Conservation (phyloP, 2,113 vertebrate species). For the Pyxicephalus adspersus region DNA sequence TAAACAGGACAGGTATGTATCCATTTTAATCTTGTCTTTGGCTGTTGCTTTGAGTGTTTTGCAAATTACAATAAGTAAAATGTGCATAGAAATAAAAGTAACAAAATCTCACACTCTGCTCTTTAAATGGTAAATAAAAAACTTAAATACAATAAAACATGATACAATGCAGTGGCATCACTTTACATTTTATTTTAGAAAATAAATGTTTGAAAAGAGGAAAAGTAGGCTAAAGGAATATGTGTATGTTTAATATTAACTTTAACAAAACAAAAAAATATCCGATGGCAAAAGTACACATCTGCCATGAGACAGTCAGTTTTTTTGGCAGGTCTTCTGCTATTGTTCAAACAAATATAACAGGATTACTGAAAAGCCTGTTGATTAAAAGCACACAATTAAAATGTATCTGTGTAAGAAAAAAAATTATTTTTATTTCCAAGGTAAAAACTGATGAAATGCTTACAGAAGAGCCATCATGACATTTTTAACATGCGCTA, state of each 20-base stretch:
- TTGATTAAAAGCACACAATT: conserved; percentile 46
- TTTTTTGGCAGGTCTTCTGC: conserved; percentile 35
- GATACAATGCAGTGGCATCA: too few relatives aligned
- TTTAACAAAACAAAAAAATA: conserved; percentile 43
- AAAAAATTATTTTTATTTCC: conserved; percentile 6
- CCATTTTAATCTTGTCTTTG: conserved; percentile 4
- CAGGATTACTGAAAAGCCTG: conserved; percentile 45
- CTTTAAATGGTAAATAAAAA: not conserved
- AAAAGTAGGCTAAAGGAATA: not conserved
- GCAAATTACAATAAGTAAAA: not conserved
- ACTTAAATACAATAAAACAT: not conserved
- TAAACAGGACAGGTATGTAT: conserved; percentile 29
- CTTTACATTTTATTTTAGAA: not conserved
- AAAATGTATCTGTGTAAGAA: conserved; percentile 47
- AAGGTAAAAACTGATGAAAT: not conserved
- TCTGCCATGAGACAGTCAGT: conserved; percentile 41
- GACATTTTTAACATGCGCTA: too few relatives aligned
- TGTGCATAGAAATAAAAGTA: not conserved
- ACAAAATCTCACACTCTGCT: not conserved
- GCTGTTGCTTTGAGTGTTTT: conserved; percentile 5
- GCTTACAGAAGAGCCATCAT: too few relatives aligned
- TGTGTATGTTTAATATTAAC: conserved; percentile 38
- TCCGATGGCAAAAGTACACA: conserved; percentile 51
- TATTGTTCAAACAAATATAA: conserved; percentile 53
- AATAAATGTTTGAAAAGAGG: not conserved